phyloP scores from a whole-genome alignment of 2,888 invertebrate genomes.

The Vanessa cardui region DNA sequence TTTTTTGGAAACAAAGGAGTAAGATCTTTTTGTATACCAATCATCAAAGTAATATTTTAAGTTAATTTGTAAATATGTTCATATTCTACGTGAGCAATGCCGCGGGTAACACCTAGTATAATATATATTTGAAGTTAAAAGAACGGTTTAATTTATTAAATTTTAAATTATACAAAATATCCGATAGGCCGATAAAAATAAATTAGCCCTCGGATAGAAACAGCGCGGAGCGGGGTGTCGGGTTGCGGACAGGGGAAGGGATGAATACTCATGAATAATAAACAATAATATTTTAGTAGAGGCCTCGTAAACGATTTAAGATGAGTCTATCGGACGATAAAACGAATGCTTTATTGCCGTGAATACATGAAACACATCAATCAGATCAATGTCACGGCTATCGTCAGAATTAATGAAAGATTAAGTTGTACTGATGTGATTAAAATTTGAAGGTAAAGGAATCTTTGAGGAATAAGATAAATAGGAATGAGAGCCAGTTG shows the following conservation, averaged over 20 bases:
- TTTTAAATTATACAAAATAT: slow-evolving; percentile 16
- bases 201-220: slow-evolving; percentile 25
- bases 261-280: slow-evolving; percentile 33
- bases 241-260: not conserved
- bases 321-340: slow-evolving; percentile 25
- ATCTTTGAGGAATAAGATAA: no score
- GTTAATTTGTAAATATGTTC: no score
- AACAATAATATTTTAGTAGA: slow-evolving; percentile 33
- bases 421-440: no score
- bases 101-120: no score
- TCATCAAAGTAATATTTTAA: no score
- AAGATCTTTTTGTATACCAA: no score
- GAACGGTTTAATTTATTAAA: slow-evolving; percentile 17
- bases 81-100: no score
- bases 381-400: not conserved
- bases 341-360: slow-evolving; percentile 11
- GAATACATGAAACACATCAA: slow-evolving; percentile 6
- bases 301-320: slow-evolving; percentile 31
- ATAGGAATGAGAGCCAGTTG: no score
- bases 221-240: not conserved
- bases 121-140: slow-evolving; percentile 8
- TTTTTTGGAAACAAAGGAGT: no score
- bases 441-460: no score
- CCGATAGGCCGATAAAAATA: slow-evolving; percentile 30
- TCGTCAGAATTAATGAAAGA: no score